phyloP scores from a whole-genome alignment of 2,888 invertebrate genomes.

The Junonia oenone region DNA sequence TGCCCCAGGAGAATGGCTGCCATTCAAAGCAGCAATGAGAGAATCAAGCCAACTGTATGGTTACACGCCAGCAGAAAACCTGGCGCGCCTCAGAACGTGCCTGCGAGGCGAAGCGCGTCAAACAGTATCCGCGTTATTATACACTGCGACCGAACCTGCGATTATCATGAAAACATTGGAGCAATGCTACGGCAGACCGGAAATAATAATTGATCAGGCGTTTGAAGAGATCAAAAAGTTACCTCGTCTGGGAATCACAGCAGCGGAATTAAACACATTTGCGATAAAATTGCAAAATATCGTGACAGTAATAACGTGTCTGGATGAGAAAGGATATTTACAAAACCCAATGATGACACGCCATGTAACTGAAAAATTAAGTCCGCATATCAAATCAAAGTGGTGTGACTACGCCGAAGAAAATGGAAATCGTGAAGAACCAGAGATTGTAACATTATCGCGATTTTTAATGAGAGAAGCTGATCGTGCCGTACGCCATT shows the following conservation, averaged over 20 bases:
- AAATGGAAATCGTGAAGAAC: neutral
- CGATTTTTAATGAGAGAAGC: slow-evolving; percentile 19
- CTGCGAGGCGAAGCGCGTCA: too few species aligned
- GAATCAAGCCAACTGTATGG: too few species aligned
- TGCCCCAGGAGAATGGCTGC: too few species aligned
- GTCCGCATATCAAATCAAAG: slow-evolving; percentile 1
- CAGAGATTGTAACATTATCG: slow-evolving; percentile 8
- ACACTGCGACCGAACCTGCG: slow-evolving; percentile 18
- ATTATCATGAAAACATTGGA: slow-evolving; percentile 28
- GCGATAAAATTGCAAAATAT: slow-evolving; percentile 21
- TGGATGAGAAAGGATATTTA: slow-evolving; percentile 7
- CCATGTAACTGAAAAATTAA: slow-evolving; percentile 9
- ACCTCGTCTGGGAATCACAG: slow-evolving; percentile 16
- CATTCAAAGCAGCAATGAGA: too few species aligned
- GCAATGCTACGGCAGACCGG: slow-evolving; percentile 30
- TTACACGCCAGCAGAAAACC: too few species aligned
- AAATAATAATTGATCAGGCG: slow-evolving; percentile 23
- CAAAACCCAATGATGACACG: slow-evolving; percentile 8
- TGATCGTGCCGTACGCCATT: slow-evolving; percentile 6
- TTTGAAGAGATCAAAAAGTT: slow-evolving; percentile 23
- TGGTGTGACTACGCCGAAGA: slow-evolving; percentile 18
- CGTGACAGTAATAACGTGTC: neutral
- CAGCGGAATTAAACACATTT: slow-evolving; percentile 23
- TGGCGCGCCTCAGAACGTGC: too few species aligned
- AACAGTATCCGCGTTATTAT: neutral